Evolutionary conservation across 2,888 invertebrate genomes (phyloP).

Genomic region (Pinctada fucata): DNA sequence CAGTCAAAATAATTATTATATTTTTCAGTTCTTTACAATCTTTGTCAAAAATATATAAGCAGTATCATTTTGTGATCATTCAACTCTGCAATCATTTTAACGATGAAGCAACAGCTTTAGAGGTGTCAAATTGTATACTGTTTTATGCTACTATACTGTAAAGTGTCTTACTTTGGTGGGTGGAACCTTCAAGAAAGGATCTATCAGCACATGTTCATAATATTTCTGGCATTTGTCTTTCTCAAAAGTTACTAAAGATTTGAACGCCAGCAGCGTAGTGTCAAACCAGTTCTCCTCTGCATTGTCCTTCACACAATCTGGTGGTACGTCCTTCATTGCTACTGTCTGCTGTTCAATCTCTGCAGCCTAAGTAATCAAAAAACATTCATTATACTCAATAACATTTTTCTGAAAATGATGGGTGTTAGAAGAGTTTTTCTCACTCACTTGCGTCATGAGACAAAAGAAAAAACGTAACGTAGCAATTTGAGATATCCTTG

Average conservation of each 20-base stretch:
- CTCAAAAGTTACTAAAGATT: conserved; percentile 47
- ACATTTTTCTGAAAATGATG: not conserved
- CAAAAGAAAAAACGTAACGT: no score
- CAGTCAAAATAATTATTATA: not conserved
- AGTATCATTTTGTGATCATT: no score
- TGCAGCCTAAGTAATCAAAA: conserved; percentile 45
- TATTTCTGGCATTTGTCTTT: conserved; percentile 63
- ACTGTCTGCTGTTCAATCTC: conserved; percentile 57
- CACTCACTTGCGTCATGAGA: no score
- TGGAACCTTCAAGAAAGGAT: conserved; percentile 63
- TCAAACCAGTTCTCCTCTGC: conserved; percentile 34
- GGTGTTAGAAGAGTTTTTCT: not conserved
- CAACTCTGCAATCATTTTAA: no score
- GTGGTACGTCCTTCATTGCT: conserved; percentile 50
- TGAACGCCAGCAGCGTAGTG: conserved; percentile 29
- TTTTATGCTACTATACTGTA: no score
- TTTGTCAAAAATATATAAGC: not conserved
- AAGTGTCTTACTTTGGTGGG: conserved; percentile 59
- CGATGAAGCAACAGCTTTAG: no score
- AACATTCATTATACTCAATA: not conserved
- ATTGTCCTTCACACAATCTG: conserved; percentile 48
- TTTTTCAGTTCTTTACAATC: not conserved
- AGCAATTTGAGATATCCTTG: no score
- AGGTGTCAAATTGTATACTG: no score
- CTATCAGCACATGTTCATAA: conserved; percentile 60